Percentiles rank a stretch among this genome's conserved stretches.
Evolutionary conservation across 2,888 invertebrate genomes (phyloP).

Genomic region (Mimumesa dahlbomi): DNA sequence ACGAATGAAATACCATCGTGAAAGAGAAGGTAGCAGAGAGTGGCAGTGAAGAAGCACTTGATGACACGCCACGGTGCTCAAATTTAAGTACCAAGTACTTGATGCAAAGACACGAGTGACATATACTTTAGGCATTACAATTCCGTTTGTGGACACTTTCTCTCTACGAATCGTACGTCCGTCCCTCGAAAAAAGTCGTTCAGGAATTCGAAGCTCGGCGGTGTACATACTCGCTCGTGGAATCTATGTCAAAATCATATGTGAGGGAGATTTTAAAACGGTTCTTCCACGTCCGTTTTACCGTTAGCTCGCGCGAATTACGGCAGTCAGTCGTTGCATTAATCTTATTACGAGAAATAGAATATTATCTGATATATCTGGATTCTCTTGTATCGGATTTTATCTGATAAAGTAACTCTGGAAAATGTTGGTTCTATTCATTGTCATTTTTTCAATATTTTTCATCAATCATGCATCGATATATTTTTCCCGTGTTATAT

Average conservation of each 20-base stretch:
- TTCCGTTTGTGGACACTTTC: conserved; percentile 67
- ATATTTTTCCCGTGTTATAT: too few species aligned
- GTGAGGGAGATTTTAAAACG: conserved; percentile 15
- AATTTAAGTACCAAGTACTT: conserved; percentile 56
- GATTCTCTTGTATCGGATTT: too few species aligned
- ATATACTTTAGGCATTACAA: conserved; percentile 47
- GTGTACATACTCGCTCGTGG: conserved; percentile 16
- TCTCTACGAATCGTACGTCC: conserved; percentile 49
- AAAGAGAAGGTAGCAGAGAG: conserved; percentile 33
- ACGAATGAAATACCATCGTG: conserved; percentile 22
- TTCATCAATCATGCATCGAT: too few species aligned
- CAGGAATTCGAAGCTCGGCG: conserved; percentile 39
- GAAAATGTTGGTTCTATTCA: too few species aligned
- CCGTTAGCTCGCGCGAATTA: conserved; percentile 2
- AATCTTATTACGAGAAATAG: too few species aligned
- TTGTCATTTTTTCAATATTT: too few species aligned
- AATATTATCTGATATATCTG: too few species aligned
- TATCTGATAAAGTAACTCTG: too few species aligned
- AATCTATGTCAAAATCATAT: conserved; percentile 52
- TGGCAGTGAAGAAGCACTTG: conserved; percentile 54
- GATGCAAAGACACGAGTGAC: conserved; percentile 48
- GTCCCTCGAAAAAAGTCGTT: conserved; percentile 20
- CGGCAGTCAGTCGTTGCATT: too few species aligned
- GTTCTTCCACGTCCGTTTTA: not conserved
- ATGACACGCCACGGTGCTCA: conserved; percentile 55